These are phyloP conservation scores for Penaeus indicus DNA, from an alignment of 1,140 invertebrate species.

Conservation along the genomic window DNA sequence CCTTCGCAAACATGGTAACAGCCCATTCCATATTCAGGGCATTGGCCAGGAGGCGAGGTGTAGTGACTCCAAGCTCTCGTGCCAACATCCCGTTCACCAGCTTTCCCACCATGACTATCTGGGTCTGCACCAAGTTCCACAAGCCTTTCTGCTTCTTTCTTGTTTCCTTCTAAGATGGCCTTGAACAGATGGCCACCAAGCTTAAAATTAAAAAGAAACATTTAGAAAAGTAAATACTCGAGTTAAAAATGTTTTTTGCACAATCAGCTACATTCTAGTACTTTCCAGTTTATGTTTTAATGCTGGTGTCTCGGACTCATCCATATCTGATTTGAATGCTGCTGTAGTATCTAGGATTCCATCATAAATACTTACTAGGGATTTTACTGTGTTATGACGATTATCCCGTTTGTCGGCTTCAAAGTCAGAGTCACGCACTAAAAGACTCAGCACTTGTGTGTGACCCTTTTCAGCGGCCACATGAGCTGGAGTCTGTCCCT, in stretches of 20 bases:
- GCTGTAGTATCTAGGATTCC: too few relatives aligned
- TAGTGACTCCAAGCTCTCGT: not conserved
- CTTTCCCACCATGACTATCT: conserved; percentile 5
- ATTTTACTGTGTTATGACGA: conserved; percentile 3
- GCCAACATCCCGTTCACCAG: not conserved
- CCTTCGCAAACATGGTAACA: not conserved
- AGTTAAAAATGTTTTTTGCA: too few relatives aligned
- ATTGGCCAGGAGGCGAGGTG: not conserved
- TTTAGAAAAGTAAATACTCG: too few relatives aligned
- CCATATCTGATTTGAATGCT: too few relatives aligned
- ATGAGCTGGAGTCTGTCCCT: conserved; percentile 45
- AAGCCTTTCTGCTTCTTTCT: not conserved
- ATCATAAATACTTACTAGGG: too few relatives aligned
- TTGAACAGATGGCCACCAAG: conserved; percentile 6
- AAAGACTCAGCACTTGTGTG: conserved; percentile 36
- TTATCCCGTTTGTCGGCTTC: conserved; percentile 29
- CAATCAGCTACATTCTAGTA: too few relatives aligned
- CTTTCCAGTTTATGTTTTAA: too few relatives aligned
- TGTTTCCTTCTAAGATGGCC: not conserved
- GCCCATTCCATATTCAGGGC: not conserved
- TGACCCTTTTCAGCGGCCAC: conserved; percentile 48
- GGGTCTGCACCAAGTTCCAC: conserved; percentile 3
- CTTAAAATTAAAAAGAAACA: not conserved
- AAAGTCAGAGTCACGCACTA: conserved; percentile 36
- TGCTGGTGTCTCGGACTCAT: too few relatives aligned